phyloP scores from a whole-genome alignment of 2,888 invertebrate species.

The Eudasyphora cyanicolor region DNA sequence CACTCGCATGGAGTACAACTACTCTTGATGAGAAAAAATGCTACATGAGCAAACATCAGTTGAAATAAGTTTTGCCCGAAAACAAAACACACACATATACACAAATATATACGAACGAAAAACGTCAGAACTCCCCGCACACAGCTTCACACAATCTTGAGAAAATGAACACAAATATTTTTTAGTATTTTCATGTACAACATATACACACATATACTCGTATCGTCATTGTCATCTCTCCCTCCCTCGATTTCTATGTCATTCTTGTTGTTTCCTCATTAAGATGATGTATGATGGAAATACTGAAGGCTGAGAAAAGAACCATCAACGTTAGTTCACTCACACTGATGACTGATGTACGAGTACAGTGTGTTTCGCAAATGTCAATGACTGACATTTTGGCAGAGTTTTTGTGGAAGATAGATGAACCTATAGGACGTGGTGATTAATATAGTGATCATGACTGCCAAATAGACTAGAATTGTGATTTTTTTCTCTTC shows the following conservation, averaged over 20 bases:
- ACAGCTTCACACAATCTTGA: background rate
- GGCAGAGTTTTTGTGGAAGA: too few relatives aligned
- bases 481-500: too few relatives aligned
- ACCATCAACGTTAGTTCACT: background rate
- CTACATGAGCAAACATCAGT: conserved; percentile 17
- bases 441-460: too few relatives aligned
- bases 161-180: conserved; percentile 22
- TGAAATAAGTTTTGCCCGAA: conserved; percentile 2
- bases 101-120: background rate
- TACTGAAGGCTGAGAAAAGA: background rate
- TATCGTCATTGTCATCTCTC: background rate
- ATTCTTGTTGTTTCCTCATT: conserved; percentile 9
- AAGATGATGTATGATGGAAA: conserved; percentile 18
- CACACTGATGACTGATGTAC: background rate
- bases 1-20: background rate
- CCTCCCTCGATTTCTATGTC: too few relatives aligned
- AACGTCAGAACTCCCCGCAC: background rate
- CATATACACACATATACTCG: background rate
- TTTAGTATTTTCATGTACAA: conserved; percentile 17
- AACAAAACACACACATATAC: background rate
- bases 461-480: too few relatives aligned
- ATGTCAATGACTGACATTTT: background rate
- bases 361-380: background rate
- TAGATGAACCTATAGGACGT: too few relatives aligned
- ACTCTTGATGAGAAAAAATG: background rate